phyloP scores from a whole-genome alignment of 2,888 invertebrate genomes.

The Cerastoderma edule region DNA sequence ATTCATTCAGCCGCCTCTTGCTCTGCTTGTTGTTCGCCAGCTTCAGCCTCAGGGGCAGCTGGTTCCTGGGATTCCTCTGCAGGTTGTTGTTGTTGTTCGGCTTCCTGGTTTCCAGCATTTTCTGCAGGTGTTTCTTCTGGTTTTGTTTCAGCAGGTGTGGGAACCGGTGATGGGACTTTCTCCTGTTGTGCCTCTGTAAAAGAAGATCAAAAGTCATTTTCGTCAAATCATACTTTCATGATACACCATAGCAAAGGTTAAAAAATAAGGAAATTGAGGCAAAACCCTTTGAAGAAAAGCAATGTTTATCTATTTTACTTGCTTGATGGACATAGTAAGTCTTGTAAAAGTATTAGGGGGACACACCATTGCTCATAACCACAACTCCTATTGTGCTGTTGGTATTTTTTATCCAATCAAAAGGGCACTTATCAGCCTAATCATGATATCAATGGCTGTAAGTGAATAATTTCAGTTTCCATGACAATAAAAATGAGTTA shows the following conservation, averaged over 20 bases:
- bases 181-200: constrained; percentile 48
- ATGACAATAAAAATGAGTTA: no score
- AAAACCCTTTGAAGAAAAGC: no score
- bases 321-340: no score
- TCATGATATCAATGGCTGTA: no score
- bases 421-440: no score
- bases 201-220: background rate
- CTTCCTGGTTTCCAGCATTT: constrained; percentile 42
- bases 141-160: constrained; percentile 55
- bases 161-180: constrained; percentile 55
- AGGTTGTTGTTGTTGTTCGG: constrained; percentile 36
- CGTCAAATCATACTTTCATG: background rate
- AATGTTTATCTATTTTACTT: no score
- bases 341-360: no score
- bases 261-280: no score
- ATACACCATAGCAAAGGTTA: background rate
- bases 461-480: no score
- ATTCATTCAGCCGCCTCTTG: constrained; percentile 35
- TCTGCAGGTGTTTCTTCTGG: constrained; percentile 42
- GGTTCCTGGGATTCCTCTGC: constrained; percentile 43
- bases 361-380: no score
- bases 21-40: constrained; percentile 29
- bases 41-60: constrained; percentile 20
- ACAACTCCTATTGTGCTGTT: no score
- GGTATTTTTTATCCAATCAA: no score